Base-by-base conservation (phyloP, 2,888 invertebrate species). In the Coecobrya sp. region DNA sequence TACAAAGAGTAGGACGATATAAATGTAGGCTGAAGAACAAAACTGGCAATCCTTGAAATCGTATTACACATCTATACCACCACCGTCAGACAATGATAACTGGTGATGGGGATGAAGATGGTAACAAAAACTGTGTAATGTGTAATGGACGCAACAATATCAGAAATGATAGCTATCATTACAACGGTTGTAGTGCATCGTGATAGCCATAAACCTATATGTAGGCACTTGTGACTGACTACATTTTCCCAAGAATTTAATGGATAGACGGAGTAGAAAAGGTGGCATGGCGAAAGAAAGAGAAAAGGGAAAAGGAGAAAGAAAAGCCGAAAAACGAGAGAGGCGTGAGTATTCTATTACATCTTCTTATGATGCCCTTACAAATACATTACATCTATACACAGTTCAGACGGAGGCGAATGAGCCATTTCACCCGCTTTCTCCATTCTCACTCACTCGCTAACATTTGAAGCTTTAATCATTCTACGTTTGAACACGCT, bases 131-230 rank as follows among this genome's bases (percentile, higher is more conserved):
- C 55, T 25, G 19, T 22, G 25, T 81, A 52, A 81, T 27, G 27
- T 52, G 81, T 11, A 52, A 81, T 52, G 52, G 81, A 52, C 42
- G 27, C 52, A 81, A 7, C 49, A 52, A 52, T 73, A 73, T 73
- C 73, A 65, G 65, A 73, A 73, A 73, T 73, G 73, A 73, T 73
- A 42, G 42, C 73, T n/a, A 10, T 73, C 73, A 65, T 73, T 73
- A 42, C 19, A n/a, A 1, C 5, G 42, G 7, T n/a, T 2, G 59
- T 62, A 62, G 59, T 62, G 10, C 8, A 19, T 16, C 59, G 8
- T 62, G 59, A 62, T 62, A 22, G 27, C 65, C 27, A 65, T 65
- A 65, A 65, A 65, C 65, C 25, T 27, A 13, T 10, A 49, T 65
- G 65, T 65, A 65, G 25, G 27, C 16, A 65, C 11, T 27, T 65